phyloP scores from a whole-genome alignment of 2,797 vertebrate species.

The Perodicticus potto region DNA sequence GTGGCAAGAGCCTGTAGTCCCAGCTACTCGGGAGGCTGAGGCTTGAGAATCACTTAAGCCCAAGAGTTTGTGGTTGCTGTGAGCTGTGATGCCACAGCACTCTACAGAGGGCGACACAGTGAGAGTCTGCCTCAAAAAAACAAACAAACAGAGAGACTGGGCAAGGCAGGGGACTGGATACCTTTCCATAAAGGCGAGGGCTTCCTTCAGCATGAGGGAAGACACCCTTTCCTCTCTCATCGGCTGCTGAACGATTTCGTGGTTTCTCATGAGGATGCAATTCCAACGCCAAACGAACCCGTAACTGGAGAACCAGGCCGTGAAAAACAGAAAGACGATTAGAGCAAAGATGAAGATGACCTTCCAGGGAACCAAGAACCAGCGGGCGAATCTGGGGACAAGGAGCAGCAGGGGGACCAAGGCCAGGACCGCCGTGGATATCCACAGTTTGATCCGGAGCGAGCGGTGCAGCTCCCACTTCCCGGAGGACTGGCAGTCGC shows the following conservation, averaged over 20 bases:
- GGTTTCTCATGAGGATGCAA: constrained; percentile 94
- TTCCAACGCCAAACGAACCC: constrained; percentile 91
- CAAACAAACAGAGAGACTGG: too few relatives aligned
- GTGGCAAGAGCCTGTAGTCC: too few relatives aligned
- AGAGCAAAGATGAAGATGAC: constrained; percentile 81
- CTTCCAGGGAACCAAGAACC: constrained; percentile 86
- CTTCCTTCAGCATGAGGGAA: constrained; percentile 90
- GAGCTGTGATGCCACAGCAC: too few relatives aligned
- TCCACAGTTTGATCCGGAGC: constrained; percentile 83
- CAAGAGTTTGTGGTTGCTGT: too few relatives aligned
- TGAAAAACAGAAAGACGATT: constrained; percentile 84
- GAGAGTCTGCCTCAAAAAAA: too few relatives aligned
- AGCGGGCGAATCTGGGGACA: constrained; percentile 81
- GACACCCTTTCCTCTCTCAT: constrained; percentile 89
- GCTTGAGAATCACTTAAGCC: too few relatives aligned
- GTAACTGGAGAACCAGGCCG: constrained; percentile 90
- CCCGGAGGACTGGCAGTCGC: constrained; percentile 88
- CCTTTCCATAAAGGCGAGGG: constrained; percentile 91
- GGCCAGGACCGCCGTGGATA: constrained; percentile 83
- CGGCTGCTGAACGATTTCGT: constrained; percentile 92
- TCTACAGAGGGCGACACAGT: too few relatives aligned
- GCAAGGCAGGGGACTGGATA: constrained; percentile 67
- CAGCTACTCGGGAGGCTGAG: too few relatives aligned
- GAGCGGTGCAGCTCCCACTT: constrained; percentile 82
- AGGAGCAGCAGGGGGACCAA: constrained; percentile 89